Evolutionary conservation across 2,888 invertebrate species (phyloP), one percentile per base, ranked within the genome.

Genomic region (Calameuta idolon): DNA sequence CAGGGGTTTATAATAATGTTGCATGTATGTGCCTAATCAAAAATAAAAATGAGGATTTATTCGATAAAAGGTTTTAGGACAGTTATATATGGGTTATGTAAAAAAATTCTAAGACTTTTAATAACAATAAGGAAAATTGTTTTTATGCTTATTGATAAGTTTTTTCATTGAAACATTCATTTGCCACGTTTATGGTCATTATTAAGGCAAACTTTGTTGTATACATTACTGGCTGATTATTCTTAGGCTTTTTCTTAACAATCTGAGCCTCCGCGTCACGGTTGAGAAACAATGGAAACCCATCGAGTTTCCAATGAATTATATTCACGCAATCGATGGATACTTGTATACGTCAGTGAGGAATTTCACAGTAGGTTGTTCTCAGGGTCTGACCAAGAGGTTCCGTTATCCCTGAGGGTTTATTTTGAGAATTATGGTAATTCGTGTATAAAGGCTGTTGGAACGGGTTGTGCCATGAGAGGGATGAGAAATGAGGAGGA

Each of bases 381-480:
- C 23, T 55, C 15, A 55, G 55, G 2, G 9, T 55, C 55, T 55
- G 55, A 23, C 9, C 23, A 23, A 2, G 55, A 2, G 55, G 9
- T 23, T 5, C 55, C 9, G 23, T 23, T 55, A 55, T 55, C 55
- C 9, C 55, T 23, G 23, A 55, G 23, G 23, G 23, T 55, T 0
- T 23, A 55, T 55, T 55, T 55, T 55, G 55, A 55, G 2, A 71
- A 71, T 71, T 71, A 71, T 71, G 71, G 71, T 31, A 71, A 71
- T 71, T 71, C 31, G 9, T 12, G 0, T 34, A 71, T 71, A 34
- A 71, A 31, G 33, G 71, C 31, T 1, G 30, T 11, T 23, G 71
- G 9, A 71, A 11, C 15, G 23, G 9, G 23, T 9, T 23, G 55
- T 9, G 23, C 23, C 55, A 23, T 23, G 5, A 23, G 5, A 55